Evolutionary conservation across 2,888 invertebrate species (phyloP), one percentile per base, ranked within the genome.

Genomic region (Craniophora ligustri): DNA sequence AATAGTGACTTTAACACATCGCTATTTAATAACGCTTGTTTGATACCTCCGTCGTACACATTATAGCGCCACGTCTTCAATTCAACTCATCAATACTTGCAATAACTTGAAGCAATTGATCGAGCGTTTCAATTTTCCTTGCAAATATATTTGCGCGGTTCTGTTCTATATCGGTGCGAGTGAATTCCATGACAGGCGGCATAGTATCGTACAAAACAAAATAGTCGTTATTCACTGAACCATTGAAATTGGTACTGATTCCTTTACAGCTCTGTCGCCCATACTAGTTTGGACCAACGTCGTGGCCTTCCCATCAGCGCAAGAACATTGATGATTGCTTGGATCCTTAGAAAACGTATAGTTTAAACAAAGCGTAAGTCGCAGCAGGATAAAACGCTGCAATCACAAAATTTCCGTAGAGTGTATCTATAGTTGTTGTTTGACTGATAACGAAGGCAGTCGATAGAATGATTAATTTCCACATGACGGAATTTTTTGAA

Each of bases 161-260:
- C 5, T 15, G 19, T 14, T 63, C 50, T n/a, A 30, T 10, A 0
- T 34, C 46, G n/a, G n/a, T 46, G 3, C 31, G 32, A 14, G 19
- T 31, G 21, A 2, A 0, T 10, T 14, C 26, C 39, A 19, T 34
- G 3, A 18, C 21, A 3, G 2, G 11, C 2, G 30, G 7, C 13
- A 58, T 32, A 13, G 2, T 4, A 0, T 5, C 0, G 13, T 26
- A 42, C 7, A 47, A 15, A 8, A 30, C 32, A 5, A 63, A 63
- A 5, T 47, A 56, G 10, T 63, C 21, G n/a, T 39, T 6, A n/a
- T 46, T 46, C 10, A 42, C 13, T 1, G 15, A 18, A 61, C 44
- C 1, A 62, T 13, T 0, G 10, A 7, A 0, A 56, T 0, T 0
- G 46, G 30, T 3, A 3, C 1, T 15, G 5, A 1, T 1, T 14